These are phyloP conservation scores for Nixonia krombeini DNA, from an alignment of 1,140 invertebrate species.

Conservation along the genomic window DNA sequence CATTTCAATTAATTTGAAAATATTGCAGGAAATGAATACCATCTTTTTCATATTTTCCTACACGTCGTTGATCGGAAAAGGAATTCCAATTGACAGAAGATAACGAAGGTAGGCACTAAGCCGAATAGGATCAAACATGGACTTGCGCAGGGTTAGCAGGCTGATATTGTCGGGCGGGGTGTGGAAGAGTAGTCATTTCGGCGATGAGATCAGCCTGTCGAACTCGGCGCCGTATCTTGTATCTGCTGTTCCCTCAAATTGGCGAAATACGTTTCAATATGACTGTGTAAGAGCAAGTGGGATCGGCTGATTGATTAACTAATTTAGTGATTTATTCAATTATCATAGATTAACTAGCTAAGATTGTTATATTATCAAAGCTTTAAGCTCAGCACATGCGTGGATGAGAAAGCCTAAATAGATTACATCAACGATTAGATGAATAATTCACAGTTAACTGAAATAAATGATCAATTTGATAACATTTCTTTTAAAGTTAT, in stretches of 20 bases:
- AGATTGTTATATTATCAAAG: too few species aligned
- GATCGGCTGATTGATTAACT: constrained; percentile 1
- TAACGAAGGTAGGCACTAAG: constrained; percentile 35
- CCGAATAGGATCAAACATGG: constrained; percentile 20
- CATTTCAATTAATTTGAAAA: too few species aligned
- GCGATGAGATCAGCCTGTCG: constrained; percentile 80
- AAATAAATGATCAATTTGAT: too few species aligned
- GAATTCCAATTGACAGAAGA: constrained; percentile 23
- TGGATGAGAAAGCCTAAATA: too few species aligned
- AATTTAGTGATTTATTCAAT: constrained; percentile 7
- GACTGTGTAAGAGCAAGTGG: constrained; percentile 5
- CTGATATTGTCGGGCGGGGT: constrained; percentile 76
- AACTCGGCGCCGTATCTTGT: constrained; percentile 68
- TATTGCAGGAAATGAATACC: too few species aligned
- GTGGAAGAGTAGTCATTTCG: constrained; percentile 75
- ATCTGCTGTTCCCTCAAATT: constrained; percentile 24
- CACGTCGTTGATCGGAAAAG: constrained; percentile 12
- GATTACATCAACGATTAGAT: too few species aligned
- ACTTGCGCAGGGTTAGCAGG: constrained; percentile 73
- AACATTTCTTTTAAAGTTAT: too few species aligned
- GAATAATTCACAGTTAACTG: too few species aligned
- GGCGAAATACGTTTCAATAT: constrained; percentile 16
- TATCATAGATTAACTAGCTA: too few species aligned
- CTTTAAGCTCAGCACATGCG: too few species aligned
- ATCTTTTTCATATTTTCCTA: neutral